A percentile compares a stretch with the other conserved stretches of the same genome.
Evolutionary conservation across 1,140 invertebrate species (phyloP).

Genomic region (Brachystomella parvula): DNA sequence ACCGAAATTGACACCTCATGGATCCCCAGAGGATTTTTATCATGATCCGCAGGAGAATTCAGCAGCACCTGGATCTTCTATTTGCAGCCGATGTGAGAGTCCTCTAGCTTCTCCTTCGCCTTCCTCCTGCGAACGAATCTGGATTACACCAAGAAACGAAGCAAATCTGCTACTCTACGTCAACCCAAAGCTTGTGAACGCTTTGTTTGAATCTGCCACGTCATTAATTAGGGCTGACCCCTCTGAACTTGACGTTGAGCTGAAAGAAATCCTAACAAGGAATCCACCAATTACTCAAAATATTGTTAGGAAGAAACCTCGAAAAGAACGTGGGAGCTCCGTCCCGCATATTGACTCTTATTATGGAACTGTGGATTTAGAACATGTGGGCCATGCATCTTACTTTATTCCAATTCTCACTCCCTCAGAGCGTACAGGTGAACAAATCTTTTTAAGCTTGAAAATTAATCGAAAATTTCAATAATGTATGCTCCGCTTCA

Average conservation of each 20-base stretch:
- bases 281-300: slow-evolving; percentile 24
- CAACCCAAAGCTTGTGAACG: neutral
- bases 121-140: neutral
- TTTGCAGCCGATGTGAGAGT: neutral
- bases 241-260: slow-evolving; percentile 24
- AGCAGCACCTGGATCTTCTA: too few species aligned
- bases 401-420: slow-evolving; percentile 26
- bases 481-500: too few species aligned
- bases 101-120: neutral
- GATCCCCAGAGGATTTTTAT: too few species aligned
- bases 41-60: too few species aligned
- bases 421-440: slow-evolving; percentile 17
- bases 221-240: slow-evolving; percentile 11
- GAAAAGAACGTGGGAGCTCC: slow-evolving; percentile 23
- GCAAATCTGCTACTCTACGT: neutral
- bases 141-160: neutral
- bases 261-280: slow-evolving; percentile 21
- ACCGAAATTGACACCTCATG: too few species aligned
- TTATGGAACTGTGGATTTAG: slow-evolving; percentile 26
- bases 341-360: slow-evolving; percentile 27
- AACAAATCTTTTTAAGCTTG: neutral
- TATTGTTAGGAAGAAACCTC: slow-evolving; percentile 20
- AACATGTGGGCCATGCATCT: slow-evolving; percentile 25
- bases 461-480: neutral
- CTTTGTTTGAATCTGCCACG: neutral